phyloP scores from a whole-genome alignment of 2,888 invertebrate genomes.

The Campopleginae sp. region DNA sequence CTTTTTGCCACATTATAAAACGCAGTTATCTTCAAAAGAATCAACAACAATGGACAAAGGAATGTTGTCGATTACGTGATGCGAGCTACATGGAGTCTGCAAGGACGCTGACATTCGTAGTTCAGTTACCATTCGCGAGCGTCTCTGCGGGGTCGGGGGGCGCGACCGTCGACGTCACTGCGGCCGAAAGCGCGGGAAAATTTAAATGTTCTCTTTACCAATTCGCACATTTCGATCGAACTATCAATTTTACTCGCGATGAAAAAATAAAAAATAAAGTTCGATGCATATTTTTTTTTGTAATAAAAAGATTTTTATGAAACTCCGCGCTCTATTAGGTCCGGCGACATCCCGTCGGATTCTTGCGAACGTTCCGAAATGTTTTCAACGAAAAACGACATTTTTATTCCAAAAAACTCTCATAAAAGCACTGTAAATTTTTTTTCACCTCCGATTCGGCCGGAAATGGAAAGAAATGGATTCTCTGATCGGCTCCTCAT shows the following conservation, averaged over 20 bases:
- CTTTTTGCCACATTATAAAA: not conserved
- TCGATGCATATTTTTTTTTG: too few relatives aligned
- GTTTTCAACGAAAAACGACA: not conserved
- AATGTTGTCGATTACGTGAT: not conserved
- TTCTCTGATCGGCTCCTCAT: too few relatives aligned
- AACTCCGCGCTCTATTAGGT: not conserved
- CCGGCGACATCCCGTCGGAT: not conserved
- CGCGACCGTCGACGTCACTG: not conserved
- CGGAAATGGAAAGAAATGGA: not conserved
- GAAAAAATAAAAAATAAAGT: too few relatives aligned
- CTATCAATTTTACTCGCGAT: not conserved
- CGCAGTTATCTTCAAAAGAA: not conserved
- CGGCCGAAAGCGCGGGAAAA: slow-evolving; percentile 22
- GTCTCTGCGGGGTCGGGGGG: not conserved
- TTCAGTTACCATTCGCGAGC: not conserved
- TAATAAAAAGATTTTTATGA: not conserved
- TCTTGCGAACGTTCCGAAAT: not conserved
- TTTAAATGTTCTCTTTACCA: slow-evolving; percentile 5
- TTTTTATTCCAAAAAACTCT: not conserved
- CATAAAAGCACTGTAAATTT: not conserved
- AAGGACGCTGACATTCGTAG: not conserved
- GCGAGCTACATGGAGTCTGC: not conserved
- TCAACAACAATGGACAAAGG: not conserved
- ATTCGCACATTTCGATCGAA: not conserved
- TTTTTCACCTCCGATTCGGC: not conserved